Evolutionary conservation across 2,888 invertebrate genomes (phyloP).

Genomic region (Teleiodes luculella): DNA sequence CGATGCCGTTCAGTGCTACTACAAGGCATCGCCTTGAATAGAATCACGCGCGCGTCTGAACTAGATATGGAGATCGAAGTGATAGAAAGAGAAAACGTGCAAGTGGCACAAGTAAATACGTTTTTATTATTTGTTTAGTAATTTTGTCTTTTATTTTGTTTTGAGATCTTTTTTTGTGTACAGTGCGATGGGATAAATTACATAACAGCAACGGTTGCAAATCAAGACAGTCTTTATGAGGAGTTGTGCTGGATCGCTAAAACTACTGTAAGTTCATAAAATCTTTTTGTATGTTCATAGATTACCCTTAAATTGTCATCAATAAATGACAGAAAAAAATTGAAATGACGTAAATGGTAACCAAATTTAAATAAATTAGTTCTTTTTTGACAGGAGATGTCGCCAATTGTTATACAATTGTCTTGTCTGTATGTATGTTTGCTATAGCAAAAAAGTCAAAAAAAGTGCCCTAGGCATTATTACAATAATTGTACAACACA

Average conservation of each 20-base stretch:
- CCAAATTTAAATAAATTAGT: no score
- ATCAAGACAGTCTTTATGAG: conserved; percentile 55
- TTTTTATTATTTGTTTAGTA: neutral
- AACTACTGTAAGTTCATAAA: conserved; percentile 55
- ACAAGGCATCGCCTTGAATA: conserved; percentile 65
- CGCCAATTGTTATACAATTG: no score
- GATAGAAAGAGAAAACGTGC: conserved; percentile 59
- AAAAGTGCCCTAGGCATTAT: no score
- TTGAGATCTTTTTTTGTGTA: conserved; percentile 26
- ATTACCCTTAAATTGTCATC: no score
- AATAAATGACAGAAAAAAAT: no score
- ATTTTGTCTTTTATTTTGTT: conserved; percentile 1
- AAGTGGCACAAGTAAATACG: conserved; percentile 36
- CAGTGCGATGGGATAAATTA: conserved; percentile 58
- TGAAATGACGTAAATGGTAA: no score
- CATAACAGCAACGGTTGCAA: conserved; percentile 43
- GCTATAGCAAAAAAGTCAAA: no score
- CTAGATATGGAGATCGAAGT: conserved; percentile 70
- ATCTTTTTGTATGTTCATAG: conserved; percentile 10
- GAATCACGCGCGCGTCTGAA: conserved; percentile 59
- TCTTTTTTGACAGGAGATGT: no score
- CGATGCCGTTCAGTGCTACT: conserved; percentile 52
- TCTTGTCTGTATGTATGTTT: no score
- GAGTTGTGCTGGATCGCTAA: conserved; percentile 70
- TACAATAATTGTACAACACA: no score